Percentiles rank a stretch among this genome's conserved stretches.
phyloP scores from a whole-genome alignment of 1,140 invertebrate species.

The Idris sp. region DNA sequence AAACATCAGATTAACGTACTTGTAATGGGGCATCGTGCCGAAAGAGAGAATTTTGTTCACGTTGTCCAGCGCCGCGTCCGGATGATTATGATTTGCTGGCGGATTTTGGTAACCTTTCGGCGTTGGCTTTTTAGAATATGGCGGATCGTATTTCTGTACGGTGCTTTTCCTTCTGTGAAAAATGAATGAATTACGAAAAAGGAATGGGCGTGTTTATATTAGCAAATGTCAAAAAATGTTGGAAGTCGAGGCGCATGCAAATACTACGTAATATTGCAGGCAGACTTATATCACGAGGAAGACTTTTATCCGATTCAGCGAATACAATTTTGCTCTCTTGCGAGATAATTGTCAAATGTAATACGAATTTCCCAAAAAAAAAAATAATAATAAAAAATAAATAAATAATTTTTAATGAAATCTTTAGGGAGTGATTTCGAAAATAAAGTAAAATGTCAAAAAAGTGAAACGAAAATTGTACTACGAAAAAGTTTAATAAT shows the following conservation, averaged over 20 bases:
- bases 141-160: constrained; percentile 90
- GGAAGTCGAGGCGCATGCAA: constrained; percentile 70
- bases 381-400: no score
- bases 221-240: constrained; percentile 44
- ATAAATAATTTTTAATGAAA: no score
- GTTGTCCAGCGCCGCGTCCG: constrained; percentile 85
- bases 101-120: constrained; percentile 83
- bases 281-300: constrained; percentile 21
- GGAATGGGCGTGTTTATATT: constrained; percentile 21
- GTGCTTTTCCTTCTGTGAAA: constrained; percentile 88
- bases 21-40: constrained; percentile 88
- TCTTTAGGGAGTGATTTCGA: no score
- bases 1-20: constrained; percentile 81
- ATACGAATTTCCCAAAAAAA: no score
- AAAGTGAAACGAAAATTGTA: no score
- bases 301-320: constrained; percentile 28
- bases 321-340: constrained; percentile 5
- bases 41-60: constrained; percentile 89
- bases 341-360: constrained; percentile 3
- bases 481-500: no score
- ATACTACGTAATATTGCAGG: constrained; percentile 39
- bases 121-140: constrained; percentile 89
- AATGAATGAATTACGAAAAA: constrained; percentile 63
- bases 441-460: no score
- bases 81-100: constrained; percentile 78